These are phyloP conservation scores for Lophotis ruficrista DNA, from an alignment of 2,113 vertebrate species.

Conservation along the genomic window DNA sequence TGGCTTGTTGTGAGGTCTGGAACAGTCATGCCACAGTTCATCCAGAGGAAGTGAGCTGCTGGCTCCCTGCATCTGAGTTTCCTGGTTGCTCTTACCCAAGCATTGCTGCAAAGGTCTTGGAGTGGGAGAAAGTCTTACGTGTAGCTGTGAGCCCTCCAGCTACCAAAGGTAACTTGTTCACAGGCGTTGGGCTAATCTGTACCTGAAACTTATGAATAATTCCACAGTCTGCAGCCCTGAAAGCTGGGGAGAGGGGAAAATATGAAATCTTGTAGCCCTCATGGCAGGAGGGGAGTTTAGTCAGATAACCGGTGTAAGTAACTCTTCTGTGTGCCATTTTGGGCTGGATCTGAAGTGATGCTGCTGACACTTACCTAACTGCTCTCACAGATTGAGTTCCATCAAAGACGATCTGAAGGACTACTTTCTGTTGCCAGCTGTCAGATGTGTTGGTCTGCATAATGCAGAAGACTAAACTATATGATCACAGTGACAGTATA, in stretches of 20 bases:
- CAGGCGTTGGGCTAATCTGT: background rate
- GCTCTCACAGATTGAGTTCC: background rate
- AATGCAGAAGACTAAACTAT: background rate
- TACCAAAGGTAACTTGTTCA: background rate
- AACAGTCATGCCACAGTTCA: background rate
- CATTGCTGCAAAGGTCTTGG: background rate
- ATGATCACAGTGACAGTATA: background rate
- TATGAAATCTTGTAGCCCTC: background rate
- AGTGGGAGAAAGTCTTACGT: background rate
- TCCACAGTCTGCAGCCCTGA: background rate
- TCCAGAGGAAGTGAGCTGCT: background rate
- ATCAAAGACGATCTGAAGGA: background rate
- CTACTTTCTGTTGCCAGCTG: background rate
- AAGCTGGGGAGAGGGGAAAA: fast-evolving
- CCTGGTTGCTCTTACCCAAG: background rate
- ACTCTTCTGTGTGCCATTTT: background rate
- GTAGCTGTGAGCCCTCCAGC: background rate
- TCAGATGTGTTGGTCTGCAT: background rate
- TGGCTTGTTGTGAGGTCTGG: background rate
- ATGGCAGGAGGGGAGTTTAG: background rate
- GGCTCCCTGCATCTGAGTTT: background rate
- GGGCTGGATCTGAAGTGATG: background rate
- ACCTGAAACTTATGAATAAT: background rate
- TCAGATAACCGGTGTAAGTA: background rate
- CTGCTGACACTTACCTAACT: background rate